phyloP scores from a whole-genome alignment of 37 sponge, comb jelly and placozoan species.

The Aplysina aerophoba region DNA sequence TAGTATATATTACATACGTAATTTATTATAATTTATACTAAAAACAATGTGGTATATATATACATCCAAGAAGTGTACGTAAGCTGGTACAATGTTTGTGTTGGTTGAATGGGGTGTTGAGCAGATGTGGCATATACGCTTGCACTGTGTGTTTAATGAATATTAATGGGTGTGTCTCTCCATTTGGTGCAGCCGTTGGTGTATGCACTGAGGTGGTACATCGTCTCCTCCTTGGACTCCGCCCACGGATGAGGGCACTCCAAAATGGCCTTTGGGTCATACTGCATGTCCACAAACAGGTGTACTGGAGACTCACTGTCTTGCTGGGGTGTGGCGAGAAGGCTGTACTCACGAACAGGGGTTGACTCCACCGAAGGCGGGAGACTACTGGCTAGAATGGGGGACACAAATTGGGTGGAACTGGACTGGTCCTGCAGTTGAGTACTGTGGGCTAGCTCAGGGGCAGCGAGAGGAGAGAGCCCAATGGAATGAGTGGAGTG shows the following conservation, averaged over 20 bases:
- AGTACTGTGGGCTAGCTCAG: not conserved
- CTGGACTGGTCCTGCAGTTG: no score
- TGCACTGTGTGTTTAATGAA: no score
- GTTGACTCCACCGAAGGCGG: not conserved
- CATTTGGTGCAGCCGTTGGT: no score
- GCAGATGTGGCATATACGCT: no score
- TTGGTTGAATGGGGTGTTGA: no score
- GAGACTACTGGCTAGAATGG: not conserved
- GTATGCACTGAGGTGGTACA: no score
- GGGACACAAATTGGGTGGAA: not conserved
- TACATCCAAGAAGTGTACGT: no score
- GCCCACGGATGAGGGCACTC: conserved; percentile 82
- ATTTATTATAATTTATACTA: no score
- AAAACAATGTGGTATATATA: no score
- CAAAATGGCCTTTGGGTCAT: conserved; percentile 29
- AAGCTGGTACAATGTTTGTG: no score
- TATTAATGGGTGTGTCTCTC: no score
- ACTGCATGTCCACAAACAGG: not conserved
- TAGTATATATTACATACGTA: no score
- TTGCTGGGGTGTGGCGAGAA: not conserved
- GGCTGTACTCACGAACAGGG: not conserved
- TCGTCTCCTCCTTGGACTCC: conserved; percentile 56
- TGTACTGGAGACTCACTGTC: conserved; percentile 23
- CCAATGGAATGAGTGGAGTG: conserved; percentile 7
- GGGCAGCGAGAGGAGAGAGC: not conserved